Base-by-base conservation (phyloP, 2,797 vertebrate genomes). In the Sciurus vulgaris region DNA sequence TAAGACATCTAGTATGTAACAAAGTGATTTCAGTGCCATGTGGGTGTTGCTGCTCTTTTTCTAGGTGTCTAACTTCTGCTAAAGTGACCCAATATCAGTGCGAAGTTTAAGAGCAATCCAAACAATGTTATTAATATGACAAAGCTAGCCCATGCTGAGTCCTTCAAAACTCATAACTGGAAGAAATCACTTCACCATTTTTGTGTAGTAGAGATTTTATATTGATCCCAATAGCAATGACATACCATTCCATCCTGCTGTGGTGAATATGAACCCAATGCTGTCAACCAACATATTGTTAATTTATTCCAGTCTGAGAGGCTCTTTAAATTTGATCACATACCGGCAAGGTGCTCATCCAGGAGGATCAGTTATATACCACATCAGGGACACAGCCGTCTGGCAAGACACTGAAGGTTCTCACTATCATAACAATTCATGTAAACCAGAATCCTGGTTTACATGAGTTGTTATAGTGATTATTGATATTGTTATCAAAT, bases 121-220 rank as follows among this genome's bases (percentile, higher is more conserved):
- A 87, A 49, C 13, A 82, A n/a, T 28, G 9, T n/a, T 83, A 82
- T 41, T 28, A 83, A 33, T 41, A 76, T 15, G 41, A 59, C 4
- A 70, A 24, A 44, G 18, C 67, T 67, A 79, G 79, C 51, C 15
- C 14, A 38, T 2, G 44, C 6, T 30, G n/a, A 26, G 44, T 72
- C 15, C 35, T 86, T 69, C 69, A 47, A 84, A 74, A 18, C 51
- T 77, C 44, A 11, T 26, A 67, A 82, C 65, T 73, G 2, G 14
- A 81, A 63, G 69, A 94, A 91, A 94, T 44, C 38, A 83, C 22
- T 92, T 92, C 47, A 33, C 44, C 59, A 9, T 44, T 14, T 47
- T 51, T n/a, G 24, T 38, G 26, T 59, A 17, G 13, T 33, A n/a
- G 49, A 84, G 77, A 81, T 47, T 88, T 91, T 41, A 63, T 49